These are phyloP conservation scores for Apamea crenata DNA, from an alignment of 2,888 invertebrate genomes.

Conservation along the genomic window DNA sequence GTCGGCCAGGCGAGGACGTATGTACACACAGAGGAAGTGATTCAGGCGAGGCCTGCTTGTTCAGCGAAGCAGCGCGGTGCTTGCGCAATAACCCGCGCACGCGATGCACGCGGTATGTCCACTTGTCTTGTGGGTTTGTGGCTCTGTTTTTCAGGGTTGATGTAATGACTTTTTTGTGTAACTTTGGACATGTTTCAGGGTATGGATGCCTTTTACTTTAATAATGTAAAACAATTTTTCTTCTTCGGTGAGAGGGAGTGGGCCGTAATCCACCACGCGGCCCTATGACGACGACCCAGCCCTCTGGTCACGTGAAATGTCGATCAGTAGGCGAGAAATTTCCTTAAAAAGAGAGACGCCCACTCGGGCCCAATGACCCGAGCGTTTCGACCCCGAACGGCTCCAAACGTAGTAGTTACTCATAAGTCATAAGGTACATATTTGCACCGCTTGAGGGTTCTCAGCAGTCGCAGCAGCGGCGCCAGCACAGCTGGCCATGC, in stretches of 20 bases:
- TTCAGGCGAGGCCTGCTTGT: constrained; percentile 85
- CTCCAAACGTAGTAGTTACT: not conserved
- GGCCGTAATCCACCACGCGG: too few species aligned
- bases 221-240: too few species aligned
- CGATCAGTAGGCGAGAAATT: not conserved
- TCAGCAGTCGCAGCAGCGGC: not conserved
- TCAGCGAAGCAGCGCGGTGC: constrained; percentile 77
- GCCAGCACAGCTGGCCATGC: not conserved
- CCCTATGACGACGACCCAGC: too few species aligned
- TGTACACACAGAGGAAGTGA: constrained; percentile 87
- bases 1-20: constrained; percentile 82
- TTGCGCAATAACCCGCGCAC: constrained; percentile 82
- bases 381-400: not conserved
- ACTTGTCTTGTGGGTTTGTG: constrained; percentile 47
- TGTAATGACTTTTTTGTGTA: not conserved
- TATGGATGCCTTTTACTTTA: too few species aligned
- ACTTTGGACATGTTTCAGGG: not conserved
- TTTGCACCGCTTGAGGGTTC: not conserved
- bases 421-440: not conserved
- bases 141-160: not conserved
- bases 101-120: constrained; percentile 72
- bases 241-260: too few species aligned
- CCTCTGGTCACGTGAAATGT: not conserved
- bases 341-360: not conserved
- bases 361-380: not conserved